Conservation (phyloP, 2,888 invertebrate species). For the Itoplectis maculator region DNA sequence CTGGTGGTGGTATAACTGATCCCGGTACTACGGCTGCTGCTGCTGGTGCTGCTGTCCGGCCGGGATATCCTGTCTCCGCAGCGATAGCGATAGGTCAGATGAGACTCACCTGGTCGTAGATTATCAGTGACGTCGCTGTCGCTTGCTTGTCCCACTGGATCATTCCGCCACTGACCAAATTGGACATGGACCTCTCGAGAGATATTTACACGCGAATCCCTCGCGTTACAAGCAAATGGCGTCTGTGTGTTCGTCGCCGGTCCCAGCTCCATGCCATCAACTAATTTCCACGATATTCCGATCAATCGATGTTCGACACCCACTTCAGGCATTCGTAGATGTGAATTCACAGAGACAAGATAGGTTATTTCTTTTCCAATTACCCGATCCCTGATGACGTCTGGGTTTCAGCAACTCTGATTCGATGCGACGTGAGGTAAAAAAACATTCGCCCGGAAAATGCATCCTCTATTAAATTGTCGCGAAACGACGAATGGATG, state of each 20-base stretch:
- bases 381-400: no score
- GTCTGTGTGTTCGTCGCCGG: slow-evolving; percentile 8
- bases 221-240: slow-evolving; percentile 15
- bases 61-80: not conserved
- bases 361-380: not conserved
- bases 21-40: not conserved
- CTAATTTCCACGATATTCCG: not conserved
- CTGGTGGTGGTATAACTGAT: not conserved
- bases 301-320: slow-evolving; percentile 9
- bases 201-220: slow-evolving; percentile 12
- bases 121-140: slow-evolving; percentile 2
- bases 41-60: not conserved
- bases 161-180: slow-evolving; percentile 38
- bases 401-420: no score
- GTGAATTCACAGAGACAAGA: not conserved
- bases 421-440: no score
- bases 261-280: slow-evolving; percentile 1
- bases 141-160: slow-evolving; percentile 27
- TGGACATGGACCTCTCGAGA: slow-evolving; percentile 27
- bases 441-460: no score
- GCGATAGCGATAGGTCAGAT: slow-evolving; percentile 35
- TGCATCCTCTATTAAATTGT: no score
- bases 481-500: no score
- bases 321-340: not conserved
- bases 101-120: slow-evolving; percentile 21